Evolutionary conservation across 2,888 invertebrate genomes (phyloP), one percentile per base, ranked within the genome.

Genomic region (Drosophila subquinaria): DNA sequence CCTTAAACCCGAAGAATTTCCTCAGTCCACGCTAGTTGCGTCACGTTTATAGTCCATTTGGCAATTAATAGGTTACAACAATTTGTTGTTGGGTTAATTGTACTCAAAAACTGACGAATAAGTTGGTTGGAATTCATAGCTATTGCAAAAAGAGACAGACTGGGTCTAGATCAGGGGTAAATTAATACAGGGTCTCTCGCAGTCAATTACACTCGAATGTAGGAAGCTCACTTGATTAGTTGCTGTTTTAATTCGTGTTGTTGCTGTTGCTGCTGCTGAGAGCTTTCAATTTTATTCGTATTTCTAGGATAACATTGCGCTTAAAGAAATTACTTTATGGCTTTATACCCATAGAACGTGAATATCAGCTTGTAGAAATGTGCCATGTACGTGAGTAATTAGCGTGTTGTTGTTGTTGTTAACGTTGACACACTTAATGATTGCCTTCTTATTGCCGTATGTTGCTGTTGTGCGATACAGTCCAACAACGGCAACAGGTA

Each of bases 311-410:
- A 76, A 89, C 90, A 70, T 83, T 91, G 57, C 90, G 84, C 80
- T 86, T 91, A 69, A 88, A 91, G 88, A 91, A 90, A 82, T 90
- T 90, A 61, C 90, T 91, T 79, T 91, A 89, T 79, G 91, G 91
- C 84, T 88, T 91, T 73, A 90, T 91, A 77, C 91, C 90, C 69
- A 89, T 91, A 81, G 88, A 89, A 78, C 86, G 88, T 64, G 91
- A 91, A 80, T 90, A 90, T 74, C 91, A 89, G 82, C 79, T 90
- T 73, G 79, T 89, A 82, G 90, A 91, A 91, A 82, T 91, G 88
- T 79, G 79, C 71, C 86, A 89, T 76, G 90, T 91, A 88, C 86
- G 86, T 90, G 84, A 86, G 90, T 89, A 85, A 79, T 73, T 79
- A 72, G 47, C 50, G 63, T 69, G 42, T 64, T 52, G 42, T 52